Conservation (phyloP, 2,113 vertebrate genomes). For the Synchiropus splendidus region DNA sequence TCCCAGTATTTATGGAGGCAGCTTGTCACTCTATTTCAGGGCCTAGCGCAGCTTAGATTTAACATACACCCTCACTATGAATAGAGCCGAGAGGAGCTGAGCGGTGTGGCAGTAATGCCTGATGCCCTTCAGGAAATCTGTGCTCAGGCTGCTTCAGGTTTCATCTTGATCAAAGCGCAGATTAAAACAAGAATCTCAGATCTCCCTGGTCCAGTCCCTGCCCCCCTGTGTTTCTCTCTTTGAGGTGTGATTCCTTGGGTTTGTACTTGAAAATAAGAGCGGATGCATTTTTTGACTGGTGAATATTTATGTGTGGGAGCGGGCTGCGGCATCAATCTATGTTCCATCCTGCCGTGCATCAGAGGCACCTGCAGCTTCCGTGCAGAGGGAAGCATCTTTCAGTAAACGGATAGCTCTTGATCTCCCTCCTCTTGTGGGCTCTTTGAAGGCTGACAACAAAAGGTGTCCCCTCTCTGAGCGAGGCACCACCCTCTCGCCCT, state of each 20-base stretch:
- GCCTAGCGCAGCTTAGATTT: conserved; percentile 39
- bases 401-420: conserved; percentile 43
- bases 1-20: conserved; percentile 58
- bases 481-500: not conserved
- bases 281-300: too few species aligned
- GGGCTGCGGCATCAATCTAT: not conserved
- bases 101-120: conserved; percentile 3
- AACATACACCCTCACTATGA: conserved; percentile 40
- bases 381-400: conserved; percentile 17
- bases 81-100: conserved; percentile 55
- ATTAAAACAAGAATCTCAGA: not conserved
- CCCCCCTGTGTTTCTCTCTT: too few species aligned
- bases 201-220: not conserved
- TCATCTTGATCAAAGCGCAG: conserved; percentile 29
- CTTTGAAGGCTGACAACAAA: conserved; percentile 36
- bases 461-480: conserved; percentile 11
- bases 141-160: conserved; percentile 8
- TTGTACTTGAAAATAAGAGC: too few species aligned
- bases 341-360: not conserved
- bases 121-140: conserved; percentile 33
- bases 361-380: conserved; percentile 8
- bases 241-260: too few species aligned
- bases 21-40: conserved; percentile 68
- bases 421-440: conserved; percentile 31
- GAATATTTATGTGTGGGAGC: too few species aligned